Evolutionary conservation across 2,113 vertebrate genomes (phyloP).

Genomic region (Penelope pileata): DNA sequence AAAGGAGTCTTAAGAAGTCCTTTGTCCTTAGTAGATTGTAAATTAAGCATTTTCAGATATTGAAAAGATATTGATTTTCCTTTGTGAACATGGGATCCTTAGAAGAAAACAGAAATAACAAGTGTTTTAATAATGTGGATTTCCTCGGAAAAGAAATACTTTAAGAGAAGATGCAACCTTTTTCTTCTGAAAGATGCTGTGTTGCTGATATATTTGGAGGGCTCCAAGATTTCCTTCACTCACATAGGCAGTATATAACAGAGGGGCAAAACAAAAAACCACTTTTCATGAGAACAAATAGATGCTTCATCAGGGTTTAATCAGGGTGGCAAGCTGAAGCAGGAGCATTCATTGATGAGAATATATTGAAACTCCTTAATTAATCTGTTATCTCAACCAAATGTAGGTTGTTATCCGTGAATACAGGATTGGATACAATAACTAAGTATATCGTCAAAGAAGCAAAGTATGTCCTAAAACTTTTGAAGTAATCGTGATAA

Average conservation of each 20-base stretch:
- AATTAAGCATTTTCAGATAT: background rate
- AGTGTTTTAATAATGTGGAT: background rate
- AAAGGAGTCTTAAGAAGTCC: background rate
- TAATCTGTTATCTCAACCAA: slow-evolving; percentile 53
- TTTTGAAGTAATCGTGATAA: background rate
- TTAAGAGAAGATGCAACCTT: background rate
- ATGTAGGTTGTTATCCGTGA: slow-evolving; percentile 6
- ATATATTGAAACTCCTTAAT: slow-evolving; percentile 30
- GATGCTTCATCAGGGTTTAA: slow-evolving; percentile 7
- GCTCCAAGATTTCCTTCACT: background rate
- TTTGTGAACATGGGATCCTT: background rate
- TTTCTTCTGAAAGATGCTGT: background rate
- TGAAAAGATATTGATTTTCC: background rate
- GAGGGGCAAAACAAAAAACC: background rate
- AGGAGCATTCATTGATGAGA: slow-evolving; percentile 6
- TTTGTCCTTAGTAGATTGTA: background rate
- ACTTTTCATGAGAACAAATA: background rate
- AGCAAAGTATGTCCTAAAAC: background rate
- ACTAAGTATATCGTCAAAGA: background rate
- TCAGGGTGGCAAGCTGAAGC: slow-evolving; percentile 4
- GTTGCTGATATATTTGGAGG: background rate
- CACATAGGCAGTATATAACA: background rate
- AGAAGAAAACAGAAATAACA: background rate
- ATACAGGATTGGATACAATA: background rate
- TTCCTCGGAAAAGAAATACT: background rate